Evolutionary conservation across 2,113 vertebrate genomes (phyloP), one percentile per base, ranked within the genome.

Genomic region (Chloropsis cyanopogon): DNA sequence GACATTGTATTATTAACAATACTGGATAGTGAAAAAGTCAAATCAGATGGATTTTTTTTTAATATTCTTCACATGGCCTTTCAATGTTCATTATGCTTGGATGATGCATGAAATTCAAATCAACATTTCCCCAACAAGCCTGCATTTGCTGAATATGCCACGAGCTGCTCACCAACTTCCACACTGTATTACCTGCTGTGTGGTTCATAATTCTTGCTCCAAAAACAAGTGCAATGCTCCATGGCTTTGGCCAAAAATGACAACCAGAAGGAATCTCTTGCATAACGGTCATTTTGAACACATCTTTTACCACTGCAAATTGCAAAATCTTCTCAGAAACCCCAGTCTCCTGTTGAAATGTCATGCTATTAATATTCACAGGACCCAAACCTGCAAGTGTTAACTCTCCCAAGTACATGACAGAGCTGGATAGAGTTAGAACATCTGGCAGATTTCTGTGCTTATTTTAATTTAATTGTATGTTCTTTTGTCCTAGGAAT

Each of bases 31-130:
- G 25, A 86, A 77, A 95, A 95, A 95, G 82, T 90, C 60, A 84
- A 79, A 90, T 86, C 69, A 91, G 57, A 86, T 53, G 37, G 17
- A 59, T 77, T 75, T 92, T 68, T 29, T 56, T 22, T 9, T 4
- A 60, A 76, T 49, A 60, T 77, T 92, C 80, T 80, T 94, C 64
- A 39, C 33, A 50, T 54, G 59, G 94, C 63, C 79, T 93, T 96
- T 93, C 79, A 68, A 31, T 61, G 54, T 85, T 93, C 37, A 79
- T 63, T 88, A 63, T 50, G 83, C 76, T 82, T 64, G 54, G 26
- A 49, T 69, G 82, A 94, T 57, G 76, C 79, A 54, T 96, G 82
- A 84, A 95, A 93, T 92, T 80, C 68, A 65, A 77, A 90, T 69
- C 50, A 94, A 20, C 44, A 15, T 50, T 92, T 93, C 47, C 29